These are phyloP conservation scores for Promerops cafer DNA, from an alignment of 2,113 vertebrate genomes.

Conservation along the genomic window DNA sequence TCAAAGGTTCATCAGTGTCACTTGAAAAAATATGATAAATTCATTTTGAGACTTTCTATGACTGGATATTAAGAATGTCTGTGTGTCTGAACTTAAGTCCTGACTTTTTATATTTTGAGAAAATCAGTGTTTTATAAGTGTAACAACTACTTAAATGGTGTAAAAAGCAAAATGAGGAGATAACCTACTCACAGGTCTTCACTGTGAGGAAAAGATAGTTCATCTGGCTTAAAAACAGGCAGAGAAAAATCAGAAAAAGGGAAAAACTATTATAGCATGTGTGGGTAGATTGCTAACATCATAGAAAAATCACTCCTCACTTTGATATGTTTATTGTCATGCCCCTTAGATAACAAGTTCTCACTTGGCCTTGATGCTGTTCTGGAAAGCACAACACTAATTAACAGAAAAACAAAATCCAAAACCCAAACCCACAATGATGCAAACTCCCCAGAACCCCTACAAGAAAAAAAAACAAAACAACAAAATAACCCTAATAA, in stretches of 20 bases:
- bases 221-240: not conserved
- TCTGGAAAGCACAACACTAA: not conserved
- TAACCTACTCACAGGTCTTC: not conserved
- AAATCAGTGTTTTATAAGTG: not conserved
- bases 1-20: not conserved
- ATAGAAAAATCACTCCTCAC: not conserved
- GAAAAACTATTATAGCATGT: not conserved
- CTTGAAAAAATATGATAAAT: not conserved
- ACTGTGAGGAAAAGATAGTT: not conserved
- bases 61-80: not conserved
- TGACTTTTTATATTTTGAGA: not conserved
- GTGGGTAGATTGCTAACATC: constrained; percentile 2
- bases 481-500: too few species aligned
- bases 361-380: not conserved
- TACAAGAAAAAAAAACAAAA: not conserved
- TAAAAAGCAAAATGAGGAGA: not conserved
- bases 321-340: not conserved
- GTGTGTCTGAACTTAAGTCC: not conserved
- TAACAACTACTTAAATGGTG: not conserved
- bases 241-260: not conserved
- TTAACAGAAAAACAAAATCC: not conserved
- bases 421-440: not conserved
- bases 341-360: not conserved
- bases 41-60: not conserved
- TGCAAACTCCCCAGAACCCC: not conserved